Conservation (phyloP, 2,113 vertebrate species). For the Lasiurus cinereus region DNA sequence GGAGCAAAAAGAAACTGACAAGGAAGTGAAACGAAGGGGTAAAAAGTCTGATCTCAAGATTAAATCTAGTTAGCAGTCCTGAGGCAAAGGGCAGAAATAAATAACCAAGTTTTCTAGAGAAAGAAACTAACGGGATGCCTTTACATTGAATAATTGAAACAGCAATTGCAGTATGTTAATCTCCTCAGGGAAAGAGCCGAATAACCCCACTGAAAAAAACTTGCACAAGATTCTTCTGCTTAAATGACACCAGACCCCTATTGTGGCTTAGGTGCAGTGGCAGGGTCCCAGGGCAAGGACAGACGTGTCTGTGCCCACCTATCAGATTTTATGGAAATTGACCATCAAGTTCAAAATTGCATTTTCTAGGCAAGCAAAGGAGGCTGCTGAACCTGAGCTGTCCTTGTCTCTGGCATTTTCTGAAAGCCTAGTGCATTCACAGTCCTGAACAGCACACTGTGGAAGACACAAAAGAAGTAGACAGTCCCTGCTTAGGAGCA, state of each 20-base stretch:
- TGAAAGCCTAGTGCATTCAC: background rate
- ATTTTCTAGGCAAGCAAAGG: conserved; percentile 51
- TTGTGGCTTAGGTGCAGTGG: background rate
- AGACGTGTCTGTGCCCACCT: background rate
- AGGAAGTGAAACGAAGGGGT: background rate
- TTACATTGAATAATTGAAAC: conserved; percentile 14
- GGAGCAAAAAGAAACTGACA: background rate
- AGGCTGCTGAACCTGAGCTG: conserved; percentile 38
- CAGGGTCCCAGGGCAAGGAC: conserved; percentile 4
- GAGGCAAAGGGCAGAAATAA: conserved; percentile 44
- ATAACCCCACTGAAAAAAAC: background rate
- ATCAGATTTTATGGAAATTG: conserved; percentile 47
- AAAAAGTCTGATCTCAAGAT: background rate
- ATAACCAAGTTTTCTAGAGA: background rate
- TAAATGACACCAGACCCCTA: background rate
- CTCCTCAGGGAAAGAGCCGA: background rate
- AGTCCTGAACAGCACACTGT: background rate
- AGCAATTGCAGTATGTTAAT: background rate
- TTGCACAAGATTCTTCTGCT: background rate
- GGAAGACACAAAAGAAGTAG: conserved; percentile 66
- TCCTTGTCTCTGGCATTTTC: background rate
- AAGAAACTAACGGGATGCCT: background rate
- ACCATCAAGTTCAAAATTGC: conserved; percentile 35
- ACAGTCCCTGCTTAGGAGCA: conserved; percentile 39
- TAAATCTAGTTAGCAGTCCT: background rate